Evolutionary conservation across 2,797 vertebrate genomes (phyloP).

Genomic region (Falco rusticolus): DNA sequence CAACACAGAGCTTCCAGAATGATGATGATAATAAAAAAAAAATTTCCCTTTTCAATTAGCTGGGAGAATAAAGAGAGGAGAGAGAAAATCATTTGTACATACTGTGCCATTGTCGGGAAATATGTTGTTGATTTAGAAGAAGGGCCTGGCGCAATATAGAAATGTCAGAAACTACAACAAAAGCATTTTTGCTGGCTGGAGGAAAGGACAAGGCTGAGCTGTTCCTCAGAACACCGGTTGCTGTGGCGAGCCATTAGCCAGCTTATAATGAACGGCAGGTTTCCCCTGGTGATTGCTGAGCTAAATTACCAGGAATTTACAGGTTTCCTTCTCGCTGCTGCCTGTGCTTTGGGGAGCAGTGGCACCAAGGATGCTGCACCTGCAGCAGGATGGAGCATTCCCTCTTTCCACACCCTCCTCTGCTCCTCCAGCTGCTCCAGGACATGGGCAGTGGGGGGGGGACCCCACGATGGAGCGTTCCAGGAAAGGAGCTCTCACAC

Average conservation of each 20-base stretch:
- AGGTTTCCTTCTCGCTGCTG: background rate
- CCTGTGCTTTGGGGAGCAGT: background rate
- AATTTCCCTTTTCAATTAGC: background rate
- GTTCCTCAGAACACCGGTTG: background rate
- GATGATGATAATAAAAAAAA: too few species aligned
- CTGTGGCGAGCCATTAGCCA: background rate
- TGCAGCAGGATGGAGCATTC: background rate
- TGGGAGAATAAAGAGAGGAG: background rate
- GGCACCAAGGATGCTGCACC: fast-evolving
- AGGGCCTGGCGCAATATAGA: background rate
- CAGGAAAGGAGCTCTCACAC: background rate
- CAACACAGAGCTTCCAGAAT: background rate
- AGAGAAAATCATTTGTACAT: fast-evolving
- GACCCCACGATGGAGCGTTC: fast-evolving
- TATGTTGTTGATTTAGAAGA: background rate
- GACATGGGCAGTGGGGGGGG: fast-evolving
- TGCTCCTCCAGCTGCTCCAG: background rate
- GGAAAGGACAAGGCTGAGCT: background rate
- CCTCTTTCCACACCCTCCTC: background rate
- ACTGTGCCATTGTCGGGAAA: background rate
- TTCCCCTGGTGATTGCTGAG: background rate
- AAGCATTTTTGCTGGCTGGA: background rate
- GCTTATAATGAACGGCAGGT: background rate
- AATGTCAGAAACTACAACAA: background rate
- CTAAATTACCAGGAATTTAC: fast-evolving